Evolutionary conservation across 2,797 vertebrate species (phyloP), one percentile per base, ranked within the genome.

Genomic region (Sebastes cheni): DNA sequence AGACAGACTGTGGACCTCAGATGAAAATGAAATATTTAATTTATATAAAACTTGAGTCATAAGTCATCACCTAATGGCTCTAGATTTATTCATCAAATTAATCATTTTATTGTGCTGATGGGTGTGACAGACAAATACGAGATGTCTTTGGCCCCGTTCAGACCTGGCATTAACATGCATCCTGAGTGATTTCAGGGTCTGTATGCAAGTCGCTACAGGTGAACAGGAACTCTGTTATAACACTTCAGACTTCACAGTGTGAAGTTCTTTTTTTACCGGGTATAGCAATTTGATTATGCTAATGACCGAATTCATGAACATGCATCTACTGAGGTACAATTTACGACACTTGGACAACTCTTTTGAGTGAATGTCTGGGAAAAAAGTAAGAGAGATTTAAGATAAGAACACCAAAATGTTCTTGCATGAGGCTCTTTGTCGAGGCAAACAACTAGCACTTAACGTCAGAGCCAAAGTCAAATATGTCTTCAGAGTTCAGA

Each of bases 401-500:
- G 56, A 67, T 16, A 61, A 66, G n/a, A 76, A 23, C 10, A 20
- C 1, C 8, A 66, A 76, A 59, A 69, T 16, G 14, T 55, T 60
- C 32, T 69, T 16, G 10, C 29, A 30, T 8, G 18, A 56, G 18
- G n/a, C 25, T 66, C 30, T 36, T 61, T 58, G 66, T 79, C 32
- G 10, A 72, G 22, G 11, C 58, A 62, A 56, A 83, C 55, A 66
- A 67, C 11, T 12, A 36, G 66, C 50, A 30, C 9, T 6, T 66
- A 25, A 75, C 46, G 22, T 77, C 39, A 39, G n/a, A 67, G 29
- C 20, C 72, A 79, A 56, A 80, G 60, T 75, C 8, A 64, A 71
- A 64, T n/a, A 42, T 75, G 54, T 27, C 30, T 70, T 50, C 50
- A 64, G 55, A 81, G 42, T n/a, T 66, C 32, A 8, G 50, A 70